Conservation (phyloP, 2,888 invertebrate genomes). For the Microctonus aethiopoides region DNA sequence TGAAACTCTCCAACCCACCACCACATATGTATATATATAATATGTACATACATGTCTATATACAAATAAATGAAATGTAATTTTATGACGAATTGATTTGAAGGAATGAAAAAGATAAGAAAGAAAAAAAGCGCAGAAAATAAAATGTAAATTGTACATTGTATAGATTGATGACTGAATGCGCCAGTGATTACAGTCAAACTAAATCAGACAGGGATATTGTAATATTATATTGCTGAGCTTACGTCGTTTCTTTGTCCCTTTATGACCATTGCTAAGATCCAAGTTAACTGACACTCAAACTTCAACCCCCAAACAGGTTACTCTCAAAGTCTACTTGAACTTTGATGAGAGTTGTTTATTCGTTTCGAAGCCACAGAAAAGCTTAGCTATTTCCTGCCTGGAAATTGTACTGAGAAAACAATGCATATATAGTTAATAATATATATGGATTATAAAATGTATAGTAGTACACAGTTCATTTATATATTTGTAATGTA, state of each 20-base stretch:
- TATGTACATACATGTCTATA: not conserved
- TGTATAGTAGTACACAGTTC: not conserved
- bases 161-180: not conserved
- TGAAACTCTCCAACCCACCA: not conserved
- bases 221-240: conserved; percentile 2
- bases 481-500: conserved; percentile 8
- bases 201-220: conserved; percentile 23
- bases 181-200: conserved; percentile 5
- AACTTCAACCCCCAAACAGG: not conserved
- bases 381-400: not conserved
- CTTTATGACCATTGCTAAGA: conserved; percentile 1
- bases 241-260: conserved; percentile 1
- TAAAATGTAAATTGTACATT: no score
- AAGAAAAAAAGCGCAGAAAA: no score
- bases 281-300: not conserved
- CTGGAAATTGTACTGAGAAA: conserved; percentile 5
- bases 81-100: not conserved
- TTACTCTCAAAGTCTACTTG: conserved; percentile 4
- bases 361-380: not conserved
- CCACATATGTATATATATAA: not conserved
- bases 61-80: not conserved
- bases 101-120: no score
- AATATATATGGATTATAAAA: not conserved
- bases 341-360: not conserved
- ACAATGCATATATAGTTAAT: not conserved